These are phyloP conservation scores for Pampusana beccarii DNA, from an alignment of 2,113 vertebrate species.

Conservation along the genomic window DNA sequence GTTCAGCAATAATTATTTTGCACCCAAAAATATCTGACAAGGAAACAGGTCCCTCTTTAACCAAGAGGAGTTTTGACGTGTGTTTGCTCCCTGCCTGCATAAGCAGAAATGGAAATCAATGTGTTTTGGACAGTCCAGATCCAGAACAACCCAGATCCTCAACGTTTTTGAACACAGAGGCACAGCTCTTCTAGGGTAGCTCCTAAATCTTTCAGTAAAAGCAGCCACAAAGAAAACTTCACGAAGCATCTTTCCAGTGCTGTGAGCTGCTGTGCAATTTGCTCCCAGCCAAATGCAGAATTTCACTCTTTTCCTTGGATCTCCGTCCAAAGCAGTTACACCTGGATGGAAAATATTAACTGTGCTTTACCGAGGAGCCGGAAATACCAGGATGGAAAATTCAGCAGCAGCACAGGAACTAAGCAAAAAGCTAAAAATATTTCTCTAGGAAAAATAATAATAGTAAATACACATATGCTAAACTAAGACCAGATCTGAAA, in stretches of 20 bases:
- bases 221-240: not conserved
- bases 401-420: not conserved
- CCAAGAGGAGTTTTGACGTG: not conserved
- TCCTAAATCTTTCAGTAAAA: not conserved
- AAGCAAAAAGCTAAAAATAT: slow-evolving; percentile 52
- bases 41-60: not conserved
- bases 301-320: not conserved
- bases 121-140: not conserved
- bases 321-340: not conserved
- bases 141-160: not conserved
- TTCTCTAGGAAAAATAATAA: slow-evolving; percentile 30
- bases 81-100: not conserved
- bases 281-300: not conserved
- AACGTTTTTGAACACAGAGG: not conserved
- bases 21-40: not conserved
- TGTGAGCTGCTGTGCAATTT: not conserved
- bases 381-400: not conserved
- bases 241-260: not conserved
- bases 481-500: slow-evolving; percentile 30
- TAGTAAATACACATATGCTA: slow-evolving; percentile 3
- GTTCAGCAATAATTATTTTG: not conserved
- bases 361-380: not conserved
- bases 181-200: not conserved
- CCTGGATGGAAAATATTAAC: slow-evolving; percentile 57
- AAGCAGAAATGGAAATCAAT: not conserved